Conservation (phyloP, 2,888 invertebrate species). For the Trichopria drosophilae region DNA sequence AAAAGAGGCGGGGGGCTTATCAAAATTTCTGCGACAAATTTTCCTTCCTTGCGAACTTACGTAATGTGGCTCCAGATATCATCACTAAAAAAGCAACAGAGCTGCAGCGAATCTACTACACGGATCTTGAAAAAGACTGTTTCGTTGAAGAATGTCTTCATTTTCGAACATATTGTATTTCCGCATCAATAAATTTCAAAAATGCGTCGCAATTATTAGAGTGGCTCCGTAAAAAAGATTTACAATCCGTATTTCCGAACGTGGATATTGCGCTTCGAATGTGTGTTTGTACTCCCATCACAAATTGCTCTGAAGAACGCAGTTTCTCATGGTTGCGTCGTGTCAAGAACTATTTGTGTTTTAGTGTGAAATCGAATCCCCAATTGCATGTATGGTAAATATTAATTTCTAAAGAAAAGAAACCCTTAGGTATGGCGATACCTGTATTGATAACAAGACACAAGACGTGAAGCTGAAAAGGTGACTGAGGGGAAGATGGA, state of each 20-base stretch:
- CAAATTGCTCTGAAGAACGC: no score
- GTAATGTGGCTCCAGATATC: not conserved
- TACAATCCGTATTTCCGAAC: conserved; percentile 26
- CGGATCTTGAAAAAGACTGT: conserved; percentile 9
- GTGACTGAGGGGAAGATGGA: no score
- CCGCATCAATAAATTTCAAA: conserved; percentile 47
- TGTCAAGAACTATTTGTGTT: no score
- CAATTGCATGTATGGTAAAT: no score
- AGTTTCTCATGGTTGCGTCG: no score
- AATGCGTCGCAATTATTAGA: conserved; percentile 42
- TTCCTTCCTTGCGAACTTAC: not conserved
- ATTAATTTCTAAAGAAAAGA: no score
- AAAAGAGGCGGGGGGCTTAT: not conserved
- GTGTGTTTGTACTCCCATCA: conserved; percentile 16
- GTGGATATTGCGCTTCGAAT: conserved; percentile 26
- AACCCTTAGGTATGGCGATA: no score
- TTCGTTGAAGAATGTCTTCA: conserved; percentile 13
- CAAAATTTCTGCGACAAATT: not conserved
- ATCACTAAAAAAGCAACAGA: conserved; percentile 14
- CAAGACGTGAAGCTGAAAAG: no score
- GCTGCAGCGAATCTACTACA: conserved; percentile 7
- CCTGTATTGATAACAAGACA: no score
- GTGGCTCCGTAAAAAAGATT: conserved; percentile 14
- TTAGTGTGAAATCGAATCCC: no score
- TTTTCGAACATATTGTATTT: conserved; percentile 7